Percentiles rank a stretch among this genome's conserved stretches.
Evolutionary conservation across 2,113 vertebrate genomes (phyloP).

Genomic region (mouse (Mus musculus)): DNA sequence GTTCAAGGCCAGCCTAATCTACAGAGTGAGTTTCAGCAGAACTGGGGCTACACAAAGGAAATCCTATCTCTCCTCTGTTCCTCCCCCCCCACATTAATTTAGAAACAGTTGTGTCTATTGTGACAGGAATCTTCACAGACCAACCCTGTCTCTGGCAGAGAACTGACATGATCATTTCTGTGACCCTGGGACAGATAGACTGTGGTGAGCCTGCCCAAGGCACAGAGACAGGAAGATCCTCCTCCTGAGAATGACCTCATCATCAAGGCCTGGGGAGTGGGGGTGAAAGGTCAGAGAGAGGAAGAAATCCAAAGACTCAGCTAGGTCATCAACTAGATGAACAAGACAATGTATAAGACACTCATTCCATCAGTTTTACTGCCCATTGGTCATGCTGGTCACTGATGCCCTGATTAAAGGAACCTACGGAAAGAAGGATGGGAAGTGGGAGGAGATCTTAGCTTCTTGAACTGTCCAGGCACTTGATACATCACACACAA

Average conservation of each 20-base stretch:
- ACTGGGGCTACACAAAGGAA: neutral
- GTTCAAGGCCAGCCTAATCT: neutral
- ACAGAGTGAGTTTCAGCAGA: neutral
- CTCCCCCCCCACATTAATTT: neutral
- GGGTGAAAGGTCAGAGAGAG: neutral
- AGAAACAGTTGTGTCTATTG: neutral
- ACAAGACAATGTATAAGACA: neutral
- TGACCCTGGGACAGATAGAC: neutral
- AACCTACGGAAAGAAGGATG: neutral
- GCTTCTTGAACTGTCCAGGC: too few species aligned
- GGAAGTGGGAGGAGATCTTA: too few species aligned
- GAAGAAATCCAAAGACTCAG: neutral
- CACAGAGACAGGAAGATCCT: conserved; percentile 26
- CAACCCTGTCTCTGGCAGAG: neutral
- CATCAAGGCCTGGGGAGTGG: neutral
- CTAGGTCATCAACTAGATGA: neutral
- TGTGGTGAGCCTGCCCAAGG: neutral
- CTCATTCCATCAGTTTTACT: neutral
- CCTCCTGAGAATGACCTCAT: neutral
- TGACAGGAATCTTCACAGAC: conserved; percentile 5
- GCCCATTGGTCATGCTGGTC: neutral
- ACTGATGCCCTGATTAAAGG: neutral
- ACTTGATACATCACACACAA: too few species aligned
- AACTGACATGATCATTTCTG: neutral
- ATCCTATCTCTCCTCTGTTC: neutral